A percentile compares a stretch with the other conserved stretches of the same genome.
These are phyloP conservation scores for Conops quadrifasciatus DNA, from an alignment of 2,888 invertebrate genomes.

Conservation along the genomic window DNA sequence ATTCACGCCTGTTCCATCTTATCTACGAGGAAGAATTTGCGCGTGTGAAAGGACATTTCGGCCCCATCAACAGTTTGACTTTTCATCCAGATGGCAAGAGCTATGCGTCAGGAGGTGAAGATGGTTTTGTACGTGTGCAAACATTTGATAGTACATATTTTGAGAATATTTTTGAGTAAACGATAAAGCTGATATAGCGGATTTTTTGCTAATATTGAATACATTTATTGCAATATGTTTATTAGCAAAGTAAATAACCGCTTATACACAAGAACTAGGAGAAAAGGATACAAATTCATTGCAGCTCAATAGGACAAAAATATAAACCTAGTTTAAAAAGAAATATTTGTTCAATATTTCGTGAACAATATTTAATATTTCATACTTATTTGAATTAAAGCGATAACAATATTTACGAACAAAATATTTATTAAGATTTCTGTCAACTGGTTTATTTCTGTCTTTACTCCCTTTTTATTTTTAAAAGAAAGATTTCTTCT, in stretches of 20 bases:
- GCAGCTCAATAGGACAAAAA: too few relatives aligned
- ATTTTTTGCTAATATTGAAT: background rate
- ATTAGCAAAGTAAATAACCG: constrained; percentile 51
- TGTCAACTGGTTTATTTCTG: constrained; percentile 8
- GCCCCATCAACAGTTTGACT: constrained; percentile 97
- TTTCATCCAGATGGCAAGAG: constrained; percentile 98
- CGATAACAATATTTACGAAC: too few relatives aligned
- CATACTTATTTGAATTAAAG: too few relatives aligned
- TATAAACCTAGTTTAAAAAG: too few relatives aligned
- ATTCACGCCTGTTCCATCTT: constrained; percentile 92
- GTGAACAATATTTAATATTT: too few relatives aligned
- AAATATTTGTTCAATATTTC: too few relatives aligned
- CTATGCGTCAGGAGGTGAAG: constrained; percentile 97
- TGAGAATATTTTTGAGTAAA: constrained; percentile 68
- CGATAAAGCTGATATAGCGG: constrained; percentile 16
- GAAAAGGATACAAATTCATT: constrained; percentile 45
- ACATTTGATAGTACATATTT: constrained; percentile 96
- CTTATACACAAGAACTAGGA: constrained; percentile 57
- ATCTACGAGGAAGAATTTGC: constrained; percentile 98
- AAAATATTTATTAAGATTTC: too few relatives aligned
- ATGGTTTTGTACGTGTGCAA: constrained; percentile 96
- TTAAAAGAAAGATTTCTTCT: constrained; percentile 58
- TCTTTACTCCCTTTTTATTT: background rate
- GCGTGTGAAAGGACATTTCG: constrained; percentile 98
- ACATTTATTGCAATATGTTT: constrained; percentile 47